phyloP scores from a whole-genome alignment of 2,888 invertebrate species.

The Microplitis manilae region DNA sequence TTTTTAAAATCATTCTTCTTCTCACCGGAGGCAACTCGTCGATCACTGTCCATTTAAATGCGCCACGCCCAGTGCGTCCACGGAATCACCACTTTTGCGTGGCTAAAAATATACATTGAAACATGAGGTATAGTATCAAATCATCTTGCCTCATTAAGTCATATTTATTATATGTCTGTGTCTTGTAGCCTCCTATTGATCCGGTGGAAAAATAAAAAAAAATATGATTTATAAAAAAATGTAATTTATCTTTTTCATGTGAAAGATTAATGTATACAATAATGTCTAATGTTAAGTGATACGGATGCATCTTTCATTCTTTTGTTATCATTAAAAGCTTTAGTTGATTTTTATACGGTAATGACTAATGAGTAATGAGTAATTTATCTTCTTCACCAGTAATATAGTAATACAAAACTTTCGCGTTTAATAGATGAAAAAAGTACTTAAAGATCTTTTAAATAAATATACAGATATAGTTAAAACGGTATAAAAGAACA shows the following conservation, averaged over 20 bases:
- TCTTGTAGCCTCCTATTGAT: background rate
- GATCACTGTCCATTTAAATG: slow-evolving; percentile 42
- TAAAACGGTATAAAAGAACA: too few species aligned
- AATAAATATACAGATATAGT: too few species aligned
- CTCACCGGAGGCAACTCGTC: slow-evolving; percentile 22
- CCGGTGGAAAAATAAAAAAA: background rate
- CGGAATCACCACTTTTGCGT: slow-evolving; percentile 32
- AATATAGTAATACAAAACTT: too few species aligned
- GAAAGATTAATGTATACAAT: background rate
- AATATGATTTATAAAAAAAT: background rate
- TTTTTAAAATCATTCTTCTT: background rate
- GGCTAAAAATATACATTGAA: slow-evolving; percentile 33
- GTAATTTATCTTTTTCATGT: background rate
- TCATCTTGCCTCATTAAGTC: slow-evolving; percentile 34
- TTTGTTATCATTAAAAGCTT: background rate
- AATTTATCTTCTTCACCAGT: too few species aligned
- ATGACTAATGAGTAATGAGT: too few species aligned
- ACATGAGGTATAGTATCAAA: slow-evolving; percentile 27
- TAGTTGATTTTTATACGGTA: background rate
- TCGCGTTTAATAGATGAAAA: too few species aligned
- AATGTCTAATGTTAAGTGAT: background rate
- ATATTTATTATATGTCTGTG: slow-evolving; percentile 5
- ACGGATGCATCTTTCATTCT: background rate
- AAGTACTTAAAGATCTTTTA: too few species aligned
- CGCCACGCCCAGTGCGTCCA: slow-evolving; percentile 37